phyloP scores from a whole-genome alignment of 2,113 vertebrate genomes.

The Glaucidium brasilianum region DNA sequence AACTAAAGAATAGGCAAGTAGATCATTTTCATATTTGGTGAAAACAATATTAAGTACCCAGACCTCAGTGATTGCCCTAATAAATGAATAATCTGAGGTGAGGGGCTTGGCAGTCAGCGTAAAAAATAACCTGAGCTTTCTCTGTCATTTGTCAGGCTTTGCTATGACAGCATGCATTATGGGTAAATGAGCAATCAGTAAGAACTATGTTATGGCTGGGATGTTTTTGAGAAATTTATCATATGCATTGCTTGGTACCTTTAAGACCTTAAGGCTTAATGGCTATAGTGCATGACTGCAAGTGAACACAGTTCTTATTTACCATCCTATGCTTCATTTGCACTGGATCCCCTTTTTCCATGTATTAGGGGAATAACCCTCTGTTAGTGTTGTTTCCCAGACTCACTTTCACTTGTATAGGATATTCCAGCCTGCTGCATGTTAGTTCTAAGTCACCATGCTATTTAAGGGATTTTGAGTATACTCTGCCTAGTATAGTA shows the following conservation, averaged over 20 bases:
- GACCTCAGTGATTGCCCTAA: constrained; percentile 84
- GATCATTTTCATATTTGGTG: constrained; percentile 93
- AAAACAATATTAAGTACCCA: constrained; percentile 88
- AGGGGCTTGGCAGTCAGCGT: constrained; percentile 86
- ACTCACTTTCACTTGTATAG: not conserved
- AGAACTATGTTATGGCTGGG: constrained; percentile 88
- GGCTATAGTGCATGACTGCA: constrained; percentile 82
- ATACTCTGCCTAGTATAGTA: not conserved
- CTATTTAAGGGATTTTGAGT: constrained; percentile 33
- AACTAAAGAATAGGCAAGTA: constrained; percentile 86
- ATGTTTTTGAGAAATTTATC: constrained; percentile 86
- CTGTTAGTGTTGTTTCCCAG: constrained; percentile 64
- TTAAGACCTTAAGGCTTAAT: constrained; percentile 85
- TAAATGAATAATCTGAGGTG: constrained; percentile 90
- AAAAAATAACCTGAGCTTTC: constrained; percentile 89
- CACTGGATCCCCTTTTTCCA: constrained; percentile 61
- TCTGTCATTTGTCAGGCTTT: constrained; percentile 88
- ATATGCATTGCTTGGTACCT: constrained; percentile 85
- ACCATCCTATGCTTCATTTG: constrained; percentile 81
- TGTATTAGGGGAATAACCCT: constrained; percentile 55
- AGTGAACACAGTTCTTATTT: constrained; percentile 81
- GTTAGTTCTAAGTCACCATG: not conserved
- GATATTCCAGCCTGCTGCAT: not conserved
- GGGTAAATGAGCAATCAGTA: constrained; percentile 91
- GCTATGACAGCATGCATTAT: constrained; percentile 89